Conservation (phyloP, 2,113 vertebrate genomes). For the Oreochromis spilurus region DNA sequence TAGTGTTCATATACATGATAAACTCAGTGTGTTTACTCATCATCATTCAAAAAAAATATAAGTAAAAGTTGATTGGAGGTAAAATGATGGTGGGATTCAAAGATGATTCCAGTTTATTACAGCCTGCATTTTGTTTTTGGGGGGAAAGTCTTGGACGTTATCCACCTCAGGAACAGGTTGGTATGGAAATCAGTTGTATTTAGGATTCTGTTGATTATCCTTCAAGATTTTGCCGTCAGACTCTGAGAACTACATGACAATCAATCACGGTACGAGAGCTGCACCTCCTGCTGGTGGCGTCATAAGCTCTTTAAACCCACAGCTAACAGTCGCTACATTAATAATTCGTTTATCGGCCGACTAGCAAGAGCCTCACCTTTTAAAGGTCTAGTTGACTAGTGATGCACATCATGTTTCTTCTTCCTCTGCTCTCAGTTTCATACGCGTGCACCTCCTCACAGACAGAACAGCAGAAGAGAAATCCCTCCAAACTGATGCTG, state of each 20-base stretch:
- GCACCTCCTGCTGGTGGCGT: neutral
- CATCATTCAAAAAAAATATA: fast-evolving
- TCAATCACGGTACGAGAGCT: neutral
- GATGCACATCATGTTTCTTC: fast-evolving
- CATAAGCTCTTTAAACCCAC: neutral
- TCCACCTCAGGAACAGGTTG: neutral
- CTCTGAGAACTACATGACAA: neutral
- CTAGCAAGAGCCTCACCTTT: neutral
- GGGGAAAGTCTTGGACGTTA: neutral
- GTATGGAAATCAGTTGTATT: fast-evolving
- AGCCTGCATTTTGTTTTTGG: neutral
- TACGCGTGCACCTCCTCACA: neutral
- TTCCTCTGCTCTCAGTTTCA: neutral
- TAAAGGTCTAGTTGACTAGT: neutral
- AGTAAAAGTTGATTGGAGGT: neutral
- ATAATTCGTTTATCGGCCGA: fast-evolving
- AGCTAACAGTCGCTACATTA: neutral
- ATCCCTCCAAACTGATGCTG: neutral
- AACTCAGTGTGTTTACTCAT: neutral
- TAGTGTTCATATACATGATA: neutral
- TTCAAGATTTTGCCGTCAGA: neutral
- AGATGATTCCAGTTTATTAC: neutral
- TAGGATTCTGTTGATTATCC: neutral
- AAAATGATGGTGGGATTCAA: neutral
- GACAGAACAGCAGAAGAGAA: neutral